Evolutionary conservation across 2,888 invertebrate species (phyloP).

Genomic region (Tuberolachnus salignus): DNA sequence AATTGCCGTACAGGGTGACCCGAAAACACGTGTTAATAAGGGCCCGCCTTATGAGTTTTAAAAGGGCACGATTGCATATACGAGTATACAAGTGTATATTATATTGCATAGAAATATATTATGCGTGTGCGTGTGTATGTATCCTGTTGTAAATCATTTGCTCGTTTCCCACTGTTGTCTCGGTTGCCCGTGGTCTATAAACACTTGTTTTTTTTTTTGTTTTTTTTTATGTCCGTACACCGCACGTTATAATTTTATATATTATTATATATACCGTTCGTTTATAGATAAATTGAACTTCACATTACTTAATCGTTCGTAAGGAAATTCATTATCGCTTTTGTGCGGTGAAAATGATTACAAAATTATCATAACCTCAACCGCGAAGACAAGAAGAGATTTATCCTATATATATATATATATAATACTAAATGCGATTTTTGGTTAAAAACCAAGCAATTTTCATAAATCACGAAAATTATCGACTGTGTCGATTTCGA

Average conservation of each 20-base stretch:
- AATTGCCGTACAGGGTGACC: constrained; percentile 16
- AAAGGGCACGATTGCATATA: constrained; percentile 31
- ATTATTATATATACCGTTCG: constrained; percentile 1
- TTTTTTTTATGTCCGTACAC: no score
- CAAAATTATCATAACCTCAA: neutral
- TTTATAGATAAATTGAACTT: constrained; percentile 36
- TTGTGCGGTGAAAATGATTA: neutral
- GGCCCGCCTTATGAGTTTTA: constrained; percentile 16
- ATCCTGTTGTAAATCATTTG: constrained; percentile 47
- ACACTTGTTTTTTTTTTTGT: neutral
- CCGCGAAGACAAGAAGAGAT: neutral
- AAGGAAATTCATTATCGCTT: constrained; percentile 33
- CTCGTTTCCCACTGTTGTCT: constrained; percentile 35
- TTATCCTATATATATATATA: no score
- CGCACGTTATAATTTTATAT: neutral
- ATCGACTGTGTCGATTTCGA: no score
- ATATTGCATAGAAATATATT: neutral
- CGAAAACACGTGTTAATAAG: constrained; percentile 48
- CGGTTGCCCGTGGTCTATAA: neutral
- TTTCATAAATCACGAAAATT: no score
- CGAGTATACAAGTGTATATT: neutral
- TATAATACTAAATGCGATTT: no score
- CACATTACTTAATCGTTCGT: constrained; percentile 34
- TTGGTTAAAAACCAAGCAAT: no score
- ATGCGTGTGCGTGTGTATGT: constrained; percentile 2